Evolutionary conservation across 53 echinoderm and acorn worm species (phyloP), one percentile per base, ranked within the genome.

Genomic region (Echinometra lucunter): DNA sequence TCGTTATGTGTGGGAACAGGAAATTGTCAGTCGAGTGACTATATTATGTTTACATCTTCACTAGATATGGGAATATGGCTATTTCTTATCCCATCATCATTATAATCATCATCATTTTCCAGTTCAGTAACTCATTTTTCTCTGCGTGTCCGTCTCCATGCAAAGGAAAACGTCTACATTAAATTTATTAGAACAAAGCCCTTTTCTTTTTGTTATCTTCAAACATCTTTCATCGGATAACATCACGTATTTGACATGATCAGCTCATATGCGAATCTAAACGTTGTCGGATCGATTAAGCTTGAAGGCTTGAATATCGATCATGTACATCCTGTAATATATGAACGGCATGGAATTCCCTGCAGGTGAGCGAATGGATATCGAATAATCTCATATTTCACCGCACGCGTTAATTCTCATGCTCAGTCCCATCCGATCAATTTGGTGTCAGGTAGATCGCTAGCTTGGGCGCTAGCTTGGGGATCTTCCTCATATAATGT

Each of bases 351-450:
- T 78, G 42, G 21, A 78, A 78, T 6, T n/a, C 78, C 88, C 88
- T 3, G 27, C 28, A 55, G 56, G 88, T 88, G 88, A 88, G 53
- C 30, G 15, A 49, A 88, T 49, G 49, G 32, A 88, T 55, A 49
- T 88, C 49, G 56, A 49, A 88, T 88, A 88, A 28, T 88, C 88
- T 88, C 88, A 88, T 88, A 88, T 88, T 56, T 56, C 88, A 49
- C 47, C 56, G 44, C 2, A 38, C 88, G 88, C 88, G 56, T 88
- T 88, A 49, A 55, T 88, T 49, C 88, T 88, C 88, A 32, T 34
- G 88, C 56, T 4, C 55, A 56, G 88, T 88, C 88, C 55, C 88
- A 88, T 88, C 55, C 88, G 88, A 88, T 88, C 88, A 88, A 88
- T 88, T 88, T 38, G 56, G 53, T 56, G 88, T 88, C 88, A 56